Percentiles rank a stretch among this genome's conserved stretches.
phyloP scores from a whole-genome alignment of 1,140 invertebrate genomes.

The Saccostrea glomerata region DNA sequence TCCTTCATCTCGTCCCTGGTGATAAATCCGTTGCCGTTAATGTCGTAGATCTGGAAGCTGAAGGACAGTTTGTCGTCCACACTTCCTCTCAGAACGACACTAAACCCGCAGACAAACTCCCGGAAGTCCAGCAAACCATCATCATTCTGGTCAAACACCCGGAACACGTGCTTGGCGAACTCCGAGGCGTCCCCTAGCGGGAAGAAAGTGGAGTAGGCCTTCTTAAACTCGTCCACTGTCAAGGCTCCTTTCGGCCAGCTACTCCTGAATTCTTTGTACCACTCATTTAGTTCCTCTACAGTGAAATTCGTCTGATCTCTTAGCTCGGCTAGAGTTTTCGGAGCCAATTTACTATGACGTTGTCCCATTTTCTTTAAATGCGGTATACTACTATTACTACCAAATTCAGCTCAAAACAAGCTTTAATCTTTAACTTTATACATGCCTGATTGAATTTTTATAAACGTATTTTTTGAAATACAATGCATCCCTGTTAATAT shows the following conservation, averaged over 20 bases:
- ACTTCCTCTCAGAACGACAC: slow-evolving; percentile 75
- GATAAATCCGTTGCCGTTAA: slow-evolving; percentile 10
- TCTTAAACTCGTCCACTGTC: slow-evolving; percentile 15
- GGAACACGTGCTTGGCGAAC: slow-evolving; percentile 14
- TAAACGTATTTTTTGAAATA: neutral
- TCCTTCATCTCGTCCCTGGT: slow-evolving; percentile 80
- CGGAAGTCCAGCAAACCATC: neutral
- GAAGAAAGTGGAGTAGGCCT: neutral
- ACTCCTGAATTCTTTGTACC: slow-evolving; percentile 28
- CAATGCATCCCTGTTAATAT: neutral
- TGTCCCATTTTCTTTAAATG: slow-evolving; percentile 89
- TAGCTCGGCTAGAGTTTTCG: neutral
- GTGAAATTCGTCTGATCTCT: slow-evolving; percentile 5
- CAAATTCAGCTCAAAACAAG: neutral
- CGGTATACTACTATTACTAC: neutral
- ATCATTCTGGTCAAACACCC: slow-evolving; percentile 15
- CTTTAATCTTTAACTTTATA: neutral
- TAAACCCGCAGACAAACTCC: slow-evolving; percentile 6
- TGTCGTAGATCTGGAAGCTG: slow-evolving; percentile 27
- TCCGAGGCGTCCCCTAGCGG: slow-evolving; percentile 80
- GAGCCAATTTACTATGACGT: slow-evolving; percentile 57
- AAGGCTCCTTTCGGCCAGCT: neutral
- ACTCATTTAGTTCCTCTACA: neutral
- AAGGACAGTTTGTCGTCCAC: neutral
- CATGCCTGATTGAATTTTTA: neutral